A percentile compares a stretch with the other conserved stretches of the same genome.
Evolutionary conservation across 2,888 invertebrate species (phyloP).

Genomic region (Pimpla rufipes): DNA sequence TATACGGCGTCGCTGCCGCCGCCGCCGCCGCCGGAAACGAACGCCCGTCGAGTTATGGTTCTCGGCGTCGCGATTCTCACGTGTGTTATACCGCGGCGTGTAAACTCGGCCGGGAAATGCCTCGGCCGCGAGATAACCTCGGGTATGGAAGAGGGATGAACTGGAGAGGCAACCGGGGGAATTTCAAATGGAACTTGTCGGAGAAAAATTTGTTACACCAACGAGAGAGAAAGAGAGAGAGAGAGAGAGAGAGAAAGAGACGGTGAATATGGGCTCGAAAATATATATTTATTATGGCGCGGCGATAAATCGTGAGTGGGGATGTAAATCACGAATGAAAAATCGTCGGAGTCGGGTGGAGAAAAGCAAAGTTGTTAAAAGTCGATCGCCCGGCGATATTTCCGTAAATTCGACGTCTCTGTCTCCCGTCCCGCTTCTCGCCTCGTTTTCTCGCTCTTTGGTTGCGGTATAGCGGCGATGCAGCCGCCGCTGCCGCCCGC

Average conservation of each 20-base stretch:
- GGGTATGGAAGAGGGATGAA: slow-evolving; percentile 16
- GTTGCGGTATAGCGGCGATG: neutral
- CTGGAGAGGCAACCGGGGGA: neutral
- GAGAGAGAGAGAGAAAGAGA: neutral
- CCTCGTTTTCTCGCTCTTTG: slow-evolving; percentile 13
- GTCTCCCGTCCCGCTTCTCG: neutral
- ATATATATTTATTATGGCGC: neutral
- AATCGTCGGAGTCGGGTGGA: neutral
- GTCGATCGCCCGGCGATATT: slow-evolving; percentile 16
- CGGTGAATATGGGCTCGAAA: neutral
- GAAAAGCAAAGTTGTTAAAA: slow-evolving; percentile 22
- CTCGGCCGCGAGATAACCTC: neutral
- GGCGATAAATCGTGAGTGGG: slow-evolving; percentile 2
- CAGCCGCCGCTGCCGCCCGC: neutral
- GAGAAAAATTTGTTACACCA: slow-evolving; percentile 1
- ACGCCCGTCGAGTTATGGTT: slow-evolving; percentile 60
- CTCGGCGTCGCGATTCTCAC: slow-evolving; percentile 19
- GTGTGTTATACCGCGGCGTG: neutral
- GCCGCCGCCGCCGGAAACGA: slow-evolving; percentile 58
- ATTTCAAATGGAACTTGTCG: slow-evolving; percentile 5
- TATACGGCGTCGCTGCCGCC: slow-evolving; percentile 23
- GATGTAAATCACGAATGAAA: slow-evolving; percentile 1
- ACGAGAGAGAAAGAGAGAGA: neutral
- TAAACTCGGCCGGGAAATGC: slow-evolving; percentile 18
- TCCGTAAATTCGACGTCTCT: neutral